These are phyloP conservation scores for Cyclina sinensis DNA, from an alignment of 1,140 invertebrate genomes.

Conservation along the genomic window DNA sequence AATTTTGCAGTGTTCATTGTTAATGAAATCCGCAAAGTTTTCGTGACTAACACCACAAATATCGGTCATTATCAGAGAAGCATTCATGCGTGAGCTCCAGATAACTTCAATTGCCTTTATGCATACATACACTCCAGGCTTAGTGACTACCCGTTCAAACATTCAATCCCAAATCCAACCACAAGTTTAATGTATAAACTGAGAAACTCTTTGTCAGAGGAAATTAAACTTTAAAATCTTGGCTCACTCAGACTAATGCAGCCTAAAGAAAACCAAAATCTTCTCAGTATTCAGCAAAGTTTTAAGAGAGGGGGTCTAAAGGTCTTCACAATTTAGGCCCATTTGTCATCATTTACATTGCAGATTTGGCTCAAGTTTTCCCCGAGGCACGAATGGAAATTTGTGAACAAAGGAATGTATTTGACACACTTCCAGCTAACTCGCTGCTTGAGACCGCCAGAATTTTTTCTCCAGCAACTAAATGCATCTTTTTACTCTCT, in stretches of 20 bases:
- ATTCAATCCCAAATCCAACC: slow-evolving; percentile 40
- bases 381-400: neutral
- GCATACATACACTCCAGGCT: slow-evolving; percentile 22
- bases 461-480: neutral
- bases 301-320: slow-evolving; percentile 38
- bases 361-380: slow-evolving; percentile 25
- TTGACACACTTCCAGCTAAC: slow-evolving; percentile 25
- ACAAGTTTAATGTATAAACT: slow-evolving; percentile 43
- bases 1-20: slow-evolving; percentile 8
- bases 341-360: slow-evolving; percentile 44
- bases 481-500: too few relatives aligned
- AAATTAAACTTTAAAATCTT: slow-evolving; percentile 17
- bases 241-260: slow-evolving; percentile 15
- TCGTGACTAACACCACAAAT: slow-evolving; percentile 38
- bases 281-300: neutral
- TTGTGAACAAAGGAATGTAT: slow-evolving; percentile 28
- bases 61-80: slow-evolving; percentile 29
- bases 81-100: slow-evolving; percentile 25
- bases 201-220: slow-evolving; percentile 8
- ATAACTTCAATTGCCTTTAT: slow-evolving; percentile 40
- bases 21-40: neutral
- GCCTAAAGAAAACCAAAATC: slow-evolving; percentile 30
- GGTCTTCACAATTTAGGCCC: slow-evolving; percentile 24
- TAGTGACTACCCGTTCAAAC: slow-evolving; percentile 29
- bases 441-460: neutral